A percentile compares a stretch with the other conserved stretches of the same genome.
Evolutionary conservation across 1,140 invertebrate species (phyloP).

Genomic region (Planococcus citri): DNA sequence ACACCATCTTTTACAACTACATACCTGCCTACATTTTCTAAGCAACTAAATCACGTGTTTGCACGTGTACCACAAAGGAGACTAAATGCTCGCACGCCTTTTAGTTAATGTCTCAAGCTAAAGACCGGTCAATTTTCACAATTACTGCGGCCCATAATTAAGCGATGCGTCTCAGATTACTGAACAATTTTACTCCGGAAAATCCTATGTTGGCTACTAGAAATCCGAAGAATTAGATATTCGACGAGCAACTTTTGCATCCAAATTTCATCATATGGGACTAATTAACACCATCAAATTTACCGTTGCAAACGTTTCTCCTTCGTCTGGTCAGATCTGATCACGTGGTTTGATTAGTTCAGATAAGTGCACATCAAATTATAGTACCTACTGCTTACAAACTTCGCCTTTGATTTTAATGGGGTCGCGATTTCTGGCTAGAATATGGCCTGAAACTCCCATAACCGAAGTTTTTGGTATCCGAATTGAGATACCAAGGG

Average conservation of each 20-base stretch:
- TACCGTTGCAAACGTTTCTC: background rate
- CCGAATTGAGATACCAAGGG: too few relatives aligned
- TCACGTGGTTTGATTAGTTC: background rate
- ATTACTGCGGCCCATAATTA: background rate
- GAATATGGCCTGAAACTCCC: too few relatives aligned
- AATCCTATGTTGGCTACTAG: background rate
- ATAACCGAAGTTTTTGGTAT: too few relatives aligned
- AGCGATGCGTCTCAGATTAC: background rate
- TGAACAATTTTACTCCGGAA: background rate
- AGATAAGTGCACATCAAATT: too few relatives aligned
- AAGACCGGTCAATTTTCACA: constrained; percentile 1
- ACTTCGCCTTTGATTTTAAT: background rate
- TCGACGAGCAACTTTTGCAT: background rate
- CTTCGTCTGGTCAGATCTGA: background rate
- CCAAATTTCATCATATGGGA: background rate
- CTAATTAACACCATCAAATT: background rate
- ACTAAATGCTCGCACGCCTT: background rate
- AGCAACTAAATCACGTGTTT: too few relatives aligned
- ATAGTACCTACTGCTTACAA: too few relatives aligned
- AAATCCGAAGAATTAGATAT: background rate
- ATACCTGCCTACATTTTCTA: too few relatives aligned
- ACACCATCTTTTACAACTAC: too few relatives aligned
- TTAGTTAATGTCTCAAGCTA: background rate
- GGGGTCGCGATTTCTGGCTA: too few relatives aligned
- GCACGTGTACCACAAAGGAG: too few relatives aligned